Base-by-base conservation (phyloP, 2,888 invertebrate genomes). In the Athalia rosae region DNA sequence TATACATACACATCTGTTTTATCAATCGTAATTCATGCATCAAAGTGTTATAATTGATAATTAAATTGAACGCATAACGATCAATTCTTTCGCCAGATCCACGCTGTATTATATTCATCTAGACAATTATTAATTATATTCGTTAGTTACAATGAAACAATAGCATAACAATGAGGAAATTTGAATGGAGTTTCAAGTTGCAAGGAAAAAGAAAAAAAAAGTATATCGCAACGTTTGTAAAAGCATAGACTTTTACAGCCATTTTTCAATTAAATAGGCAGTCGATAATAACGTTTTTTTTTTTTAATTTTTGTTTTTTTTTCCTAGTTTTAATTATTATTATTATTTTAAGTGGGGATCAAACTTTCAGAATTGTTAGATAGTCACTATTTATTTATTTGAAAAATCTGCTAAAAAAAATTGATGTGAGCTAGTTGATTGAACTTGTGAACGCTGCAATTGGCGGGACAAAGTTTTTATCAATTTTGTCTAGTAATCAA, bases 41-140 rank as follows among this genome's bases (percentile, higher is more conserved):
- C 78, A 76, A 79, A 80, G 74, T 81, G 80, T 73, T 78, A 79
- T 81, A 83, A 74, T 80, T 82, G 78, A 81, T 82, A 80, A 76
- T 77, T 77, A 50, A 59, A 50, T 9, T 77, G 58, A 77, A 80
- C 74, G 78, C 79, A 84, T 80, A 81, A 80, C 79, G 78, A 81
- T 82, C 82, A 79, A 67, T 81, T 80, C 74, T 79, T 82, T 78
- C 78, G 74, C 48, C 76, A 74, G 64, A 78, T 78, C 76, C 78
- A 76, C 64, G 74, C 76, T 84, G 85, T 84, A 85, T 81, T 82
- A 84, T 84, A 85, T 83, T 82, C 84, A 83, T 81, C 81, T 85
- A 84, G 83, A 76, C 79, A 82, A 82, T 79, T 83, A 79, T 83
- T 85, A 81, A 83, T 80, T 81, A 78, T 80, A 78, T 80, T 80